Percentiles rank a stretch among this genome's conserved stretches.
phyloP scores from a whole-genome alignment of 23 tunicate genomes.

The Phallusia fumigata region DNA sequence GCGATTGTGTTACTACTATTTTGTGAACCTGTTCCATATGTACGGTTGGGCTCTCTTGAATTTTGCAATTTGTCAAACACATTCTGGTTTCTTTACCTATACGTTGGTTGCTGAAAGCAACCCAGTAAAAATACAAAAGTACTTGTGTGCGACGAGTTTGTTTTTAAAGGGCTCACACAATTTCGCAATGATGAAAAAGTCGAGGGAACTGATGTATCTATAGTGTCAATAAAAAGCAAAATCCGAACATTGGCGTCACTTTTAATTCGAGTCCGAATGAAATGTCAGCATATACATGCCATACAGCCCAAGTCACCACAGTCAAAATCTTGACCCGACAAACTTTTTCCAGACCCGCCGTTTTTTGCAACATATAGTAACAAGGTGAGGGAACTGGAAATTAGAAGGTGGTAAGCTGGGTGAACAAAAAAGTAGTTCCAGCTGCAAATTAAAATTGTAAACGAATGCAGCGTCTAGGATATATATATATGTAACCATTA shows the following conservation, averaged over 20 bases:
- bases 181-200: too few species aligned
- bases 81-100: too few species aligned
- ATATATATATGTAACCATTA: too few species aligned
- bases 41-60: too few species aligned
- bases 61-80: too few species aligned
- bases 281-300: background rate
- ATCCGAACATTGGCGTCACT: background rate
- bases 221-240: background rate
- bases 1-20: constrained; percentile 24
- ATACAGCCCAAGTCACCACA: background rate
- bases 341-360: background rate
- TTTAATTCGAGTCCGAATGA: background rate
- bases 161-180: too few species aligned
- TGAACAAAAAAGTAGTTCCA: constrained; percentile 37
- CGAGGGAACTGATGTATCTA: too few species aligned
- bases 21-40: background rate
- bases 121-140: too few species aligned
- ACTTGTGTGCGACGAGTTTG: too few species aligned
- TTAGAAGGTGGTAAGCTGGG: constrained; percentile 28
- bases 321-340: background rate
- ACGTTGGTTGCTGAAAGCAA: too few species aligned
- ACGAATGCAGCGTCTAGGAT: too few species aligned
- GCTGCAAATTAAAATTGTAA: background rate
- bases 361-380: constrained; percentile 3
- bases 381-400: constrained; percentile 27